Base-by-base conservation (phyloP, 2,113 vertebrate genomes). In the Proterorhinus semilunaris region DNA sequence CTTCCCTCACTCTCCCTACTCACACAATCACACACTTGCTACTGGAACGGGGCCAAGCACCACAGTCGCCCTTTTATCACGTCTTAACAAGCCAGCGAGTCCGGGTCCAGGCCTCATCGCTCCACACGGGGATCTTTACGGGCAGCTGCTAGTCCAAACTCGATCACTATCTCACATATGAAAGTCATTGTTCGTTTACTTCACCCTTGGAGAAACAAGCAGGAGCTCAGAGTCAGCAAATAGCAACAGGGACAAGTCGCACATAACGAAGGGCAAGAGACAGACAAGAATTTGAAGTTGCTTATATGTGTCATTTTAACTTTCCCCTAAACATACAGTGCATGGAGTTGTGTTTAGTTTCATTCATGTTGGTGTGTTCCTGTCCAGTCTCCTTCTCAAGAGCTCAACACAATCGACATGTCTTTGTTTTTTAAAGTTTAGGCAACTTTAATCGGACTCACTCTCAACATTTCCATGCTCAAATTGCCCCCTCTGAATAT, bases 11-110 rank as follows among this genome's bases (percentile, higher is more conserved):
- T 21, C 45, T 74, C 8, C 8, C 45, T 10, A 62, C 70, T 27
- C 71, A 74, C 59, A 63, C 36, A 68, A 66, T 65, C 42, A 63
- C 66, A 68, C 75, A 58, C 46, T 65, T 50, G 12, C 57, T 21
- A 45, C 71, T 88, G 88, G 84, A 69, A 1, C 42, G 43, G 52
- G 47, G 73, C 85, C 83, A 84, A 80, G 50, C 70, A 65, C 62
- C 51, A 74, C 75, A 81, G 64, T 87, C 74, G 54, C 66, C 21
- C 76, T 85, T 36, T 81, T 72, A 84, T 83, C 69, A 48, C 9
- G 71, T 12, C 36, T 46, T 72, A 78, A 68, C 9, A 44, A 63
- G 61, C 0, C 49, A 75, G 68, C 62, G 12, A 57, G 21, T 62
- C 54, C 52, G 63, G 68, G 48, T 27, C 21, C 13, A 66, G 5